phyloP scores from a whole-genome alignment of 2,888 invertebrate species.

The Mongoloraphidia duomilia region DNA sequence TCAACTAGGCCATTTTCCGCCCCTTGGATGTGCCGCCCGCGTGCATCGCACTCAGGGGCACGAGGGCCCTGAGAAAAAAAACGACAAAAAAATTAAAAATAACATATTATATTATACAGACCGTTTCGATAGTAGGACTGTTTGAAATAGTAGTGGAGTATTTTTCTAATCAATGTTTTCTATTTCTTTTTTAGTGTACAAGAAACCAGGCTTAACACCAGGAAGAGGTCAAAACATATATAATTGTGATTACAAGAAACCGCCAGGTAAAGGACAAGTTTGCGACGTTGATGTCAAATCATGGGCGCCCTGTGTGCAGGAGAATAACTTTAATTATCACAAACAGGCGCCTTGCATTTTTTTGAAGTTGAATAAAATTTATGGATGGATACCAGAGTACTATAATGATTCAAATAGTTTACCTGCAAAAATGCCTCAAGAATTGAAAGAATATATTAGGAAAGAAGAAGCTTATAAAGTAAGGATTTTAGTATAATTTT shows the following conservation, averaged over 20 bases:
- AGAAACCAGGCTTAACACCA: constrained; percentile 53
- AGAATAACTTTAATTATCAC: constrained; percentile 79
- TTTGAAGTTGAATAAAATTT: constrained; percentile 91
- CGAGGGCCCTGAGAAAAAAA: too few species aligned
- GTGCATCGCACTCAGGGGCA: too few species aligned
- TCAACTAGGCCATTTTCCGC: too few species aligned
- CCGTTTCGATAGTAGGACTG: too few species aligned
- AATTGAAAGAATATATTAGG: constrained; percentile 52
- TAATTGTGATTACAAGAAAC: constrained; percentile 59
- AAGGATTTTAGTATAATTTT: constrained; percentile 4
- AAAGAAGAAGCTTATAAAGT: constrained; percentile 33
- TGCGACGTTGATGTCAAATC: constrained; percentile 76
- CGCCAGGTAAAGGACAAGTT: constrained; percentile 58
- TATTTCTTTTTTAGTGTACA: constrained; percentile 45
- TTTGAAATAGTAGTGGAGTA: too few species aligned
- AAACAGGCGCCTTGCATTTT: constrained; percentile 88
- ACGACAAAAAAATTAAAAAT: too few species aligned
- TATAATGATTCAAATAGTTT: constrained; percentile 57
- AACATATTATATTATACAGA: too few species aligned
- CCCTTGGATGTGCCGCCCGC: too few species aligned
- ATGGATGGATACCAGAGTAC: constrained; percentile 73
- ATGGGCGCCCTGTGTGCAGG: constrained; percentile 68
- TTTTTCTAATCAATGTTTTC: too few species aligned
- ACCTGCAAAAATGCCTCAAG: constrained; percentile 60
- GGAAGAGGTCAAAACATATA: constrained; percentile 62